Evolutionary conservation across 2,797 vertebrate genomes (phyloP), one percentile per base, ranked within the genome.

Genomic region (Diceros bicornis): DNA sequence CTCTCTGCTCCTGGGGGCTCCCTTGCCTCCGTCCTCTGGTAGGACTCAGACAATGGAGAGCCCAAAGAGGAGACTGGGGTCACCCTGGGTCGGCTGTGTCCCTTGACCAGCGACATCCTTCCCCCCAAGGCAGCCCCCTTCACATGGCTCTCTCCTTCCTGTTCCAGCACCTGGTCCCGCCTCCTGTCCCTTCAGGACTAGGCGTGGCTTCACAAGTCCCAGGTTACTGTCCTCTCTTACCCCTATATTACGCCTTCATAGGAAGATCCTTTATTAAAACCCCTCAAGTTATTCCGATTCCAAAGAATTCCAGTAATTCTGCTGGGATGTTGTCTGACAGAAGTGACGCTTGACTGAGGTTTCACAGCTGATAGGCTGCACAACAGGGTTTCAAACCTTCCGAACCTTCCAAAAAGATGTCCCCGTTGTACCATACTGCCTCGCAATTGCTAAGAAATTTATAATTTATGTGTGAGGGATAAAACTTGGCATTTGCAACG

Each of bases 401-500:
- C 66, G 32, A 34, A 47, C 9, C 68, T 82, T 77, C 52, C 61
- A 11, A 89, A 57, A 44, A 69, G 29, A 52, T 32, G 7, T 89
- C 84, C 41, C 29, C 69, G 23, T 68, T 77, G 52, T 50, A 27
- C 21, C 12, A 7, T 29, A 12, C 32, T 11, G 16, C 29, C 61
- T 84, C 34, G 44, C 69, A 52, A 61, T 55, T 47, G 47, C 50
- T 47, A 29, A 90, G 37, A 66, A 86, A 2, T 59, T 37, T 84
- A 37, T 50, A 7, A 17, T 72, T 86, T 79, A 72, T 59, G 25
- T 44, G 18, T 66, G 62, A 64, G 17, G 32, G 57, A 27, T 47
- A 74, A 85, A 90, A 79, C 17, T 74, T 52, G 81, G 12, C 64
- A 79, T 57, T 86, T 74, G 47, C 25, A 78, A n/a, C 62, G 32